phyloP scores from a whole-genome alignment of 2,113 vertebrate genomes.

The Oncorhynchus mykiss region DNA sequence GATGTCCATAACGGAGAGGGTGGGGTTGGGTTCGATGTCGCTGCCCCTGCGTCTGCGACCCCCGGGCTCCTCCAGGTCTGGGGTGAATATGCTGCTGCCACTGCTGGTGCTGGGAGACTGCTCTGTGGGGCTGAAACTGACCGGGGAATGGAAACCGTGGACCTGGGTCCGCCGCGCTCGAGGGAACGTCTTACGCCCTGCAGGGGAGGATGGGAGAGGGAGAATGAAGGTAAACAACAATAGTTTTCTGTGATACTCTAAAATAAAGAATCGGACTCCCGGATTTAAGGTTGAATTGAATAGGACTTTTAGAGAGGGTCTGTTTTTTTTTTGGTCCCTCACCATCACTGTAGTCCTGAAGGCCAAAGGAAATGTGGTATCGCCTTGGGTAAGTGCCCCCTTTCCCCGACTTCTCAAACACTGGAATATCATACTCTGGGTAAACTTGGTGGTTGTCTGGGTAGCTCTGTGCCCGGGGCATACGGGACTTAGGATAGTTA shows the following conservation, averaged over 20 bases:
- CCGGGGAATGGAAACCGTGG: conserved; percentile 88
- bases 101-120: conserved; percentile 95
- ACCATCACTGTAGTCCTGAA: conserved; percentile 96
- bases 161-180: conserved; percentile 92
- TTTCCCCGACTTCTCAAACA: conserved; percentile 97
- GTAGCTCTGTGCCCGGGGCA: conserved; percentile 98
- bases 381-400: conserved; percentile 95
- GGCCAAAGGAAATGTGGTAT: conserved; percentile 89
- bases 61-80: conserved; percentile 87
- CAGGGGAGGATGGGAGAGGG: not conserved
- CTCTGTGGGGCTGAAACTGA: conserved; percentile 94
- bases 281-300: too few relatives aligned
- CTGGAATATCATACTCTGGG: conserved; percentile 92
- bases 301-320: too few relatives aligned
- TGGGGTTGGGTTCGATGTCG: conserved; percentile 89
- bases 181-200: conserved; percentile 97
- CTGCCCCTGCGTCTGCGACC: conserved; percentile 82
- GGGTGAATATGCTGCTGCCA: conserved; percentile 92
- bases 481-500: conserved; percentile 88
- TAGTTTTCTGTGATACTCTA: not conserved
- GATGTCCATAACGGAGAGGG: conserved; percentile 95
- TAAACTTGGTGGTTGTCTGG: conserved; percentile 99
- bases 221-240: not conserved
- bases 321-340: conserved; percentile 35
- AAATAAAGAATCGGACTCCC: not conserved